Evolutionary conservation across 2,113 vertebrate genomes (phyloP).

Genomic region (Gallinago jamesoni): DNA sequence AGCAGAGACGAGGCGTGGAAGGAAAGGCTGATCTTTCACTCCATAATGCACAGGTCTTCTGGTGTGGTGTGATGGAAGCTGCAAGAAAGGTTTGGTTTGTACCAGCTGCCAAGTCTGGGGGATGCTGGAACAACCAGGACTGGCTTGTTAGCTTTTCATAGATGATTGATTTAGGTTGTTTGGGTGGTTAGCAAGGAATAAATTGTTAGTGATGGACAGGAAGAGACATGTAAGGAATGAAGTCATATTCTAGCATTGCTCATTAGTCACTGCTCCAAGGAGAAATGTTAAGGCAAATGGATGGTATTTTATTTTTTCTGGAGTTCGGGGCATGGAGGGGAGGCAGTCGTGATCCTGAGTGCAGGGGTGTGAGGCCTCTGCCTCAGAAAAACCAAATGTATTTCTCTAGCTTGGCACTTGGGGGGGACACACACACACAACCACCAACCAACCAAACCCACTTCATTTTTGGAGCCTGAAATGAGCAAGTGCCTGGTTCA

Average conservation of each 20-base stretch:
- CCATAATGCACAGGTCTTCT: background rate
- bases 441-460: background rate
- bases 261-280: background rate
- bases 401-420: background rate
- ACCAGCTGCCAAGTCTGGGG: background rate
- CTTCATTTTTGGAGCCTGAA: background rate
- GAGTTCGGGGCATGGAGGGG: background rate
- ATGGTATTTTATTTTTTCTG: background rate
- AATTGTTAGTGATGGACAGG: conserved; percentile 10
- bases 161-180: background rate
- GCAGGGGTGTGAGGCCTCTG: background rate
- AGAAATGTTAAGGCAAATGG: background rate
- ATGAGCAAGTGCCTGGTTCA: background rate
- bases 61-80: background rate
- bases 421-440: too few relatives aligned
- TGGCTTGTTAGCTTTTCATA: background rate
- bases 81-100: background rate
- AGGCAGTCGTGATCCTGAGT: background rate
- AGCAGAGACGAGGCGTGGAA: background rate
- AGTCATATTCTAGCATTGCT: conserved; percentile 1
- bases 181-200: background rate
- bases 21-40: background rate
- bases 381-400: background rate
- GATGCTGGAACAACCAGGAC: background rate
- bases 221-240: background rate